Base-by-base conservation (phyloP, 2,888 invertebrate genomes). In the Spodoptera littoralis region DNA sequence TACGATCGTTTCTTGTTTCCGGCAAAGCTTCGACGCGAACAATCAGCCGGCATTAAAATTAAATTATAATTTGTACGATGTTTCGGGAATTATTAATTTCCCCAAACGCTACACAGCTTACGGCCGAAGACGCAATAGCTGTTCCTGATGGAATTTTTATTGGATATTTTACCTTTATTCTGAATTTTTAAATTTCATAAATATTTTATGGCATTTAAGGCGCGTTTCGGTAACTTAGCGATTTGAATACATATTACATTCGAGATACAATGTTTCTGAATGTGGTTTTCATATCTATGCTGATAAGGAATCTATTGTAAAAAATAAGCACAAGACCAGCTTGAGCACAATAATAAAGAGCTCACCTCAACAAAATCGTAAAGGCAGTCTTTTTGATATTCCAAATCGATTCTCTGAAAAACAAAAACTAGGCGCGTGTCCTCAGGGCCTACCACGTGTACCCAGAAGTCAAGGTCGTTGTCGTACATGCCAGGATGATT, bases 321-420 rank as follows among this genome's bases (percentile, higher is more conserved):
- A 49, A 18, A 53, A 2, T n/a, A n/a, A 48, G 30, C 36, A 36
- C 6, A 36, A 36, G 6, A 36, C 2, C 36, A 9, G 36, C 2
- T 9, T 9, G 6, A 45, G 13, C 6, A 45, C 3, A 13, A 45
- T 13, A 4, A 45, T 12, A 18, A n/a, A 30, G 1, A 18, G 12
- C 92, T 91, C 75, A 97, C 95, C 90, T 97, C 96, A 46, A 97
- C 95, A 85, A 95, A 97, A 88, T 98, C 98, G 86, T 98, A 98
- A 2, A 97, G 95, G 81, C 98, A 98, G 83, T 97, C 96, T 65
- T 96, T 95, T 90, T 98, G 97, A 59, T 95, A 93, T 88, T 98
- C 98, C 64, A 97, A 88, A 85, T 97, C 97, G 53, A 97, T 94
- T 76, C 95, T 94, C 51, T 95, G 94, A 85, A 97, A 97, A 78